Conservation (phyloP, 2,888 invertebrate genomes). For the Micoletzkya japonica region DNA sequence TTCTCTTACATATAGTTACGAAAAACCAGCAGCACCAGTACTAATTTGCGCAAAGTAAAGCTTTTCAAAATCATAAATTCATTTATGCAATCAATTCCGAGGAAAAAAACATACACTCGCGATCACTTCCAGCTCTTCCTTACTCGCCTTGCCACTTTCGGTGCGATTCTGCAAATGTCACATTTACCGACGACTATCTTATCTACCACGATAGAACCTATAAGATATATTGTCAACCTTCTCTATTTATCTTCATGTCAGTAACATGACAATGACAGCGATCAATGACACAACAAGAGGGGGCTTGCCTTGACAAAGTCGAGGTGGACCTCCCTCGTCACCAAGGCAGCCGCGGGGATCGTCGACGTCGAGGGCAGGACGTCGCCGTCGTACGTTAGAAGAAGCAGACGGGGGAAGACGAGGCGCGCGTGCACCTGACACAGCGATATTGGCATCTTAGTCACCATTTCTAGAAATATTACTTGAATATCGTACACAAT, state of each 20-base stretch:
- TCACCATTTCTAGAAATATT: too few species aligned
- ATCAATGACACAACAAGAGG: neutral
- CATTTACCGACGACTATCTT: too few species aligned
- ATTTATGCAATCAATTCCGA: too few species aligned
- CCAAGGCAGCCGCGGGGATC: neutral
- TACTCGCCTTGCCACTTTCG: neutral
- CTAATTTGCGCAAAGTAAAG: too few species aligned
- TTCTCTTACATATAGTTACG: too few species aligned
- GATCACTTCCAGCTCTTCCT: conserved; percentile 13
- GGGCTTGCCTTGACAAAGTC: neutral
- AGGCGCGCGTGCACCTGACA: conserved; percentile 10
- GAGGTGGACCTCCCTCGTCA: neutral
- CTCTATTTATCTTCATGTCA: neutral
- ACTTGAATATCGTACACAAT: too few species aligned
- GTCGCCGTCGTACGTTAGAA: conserved; percentile 16
- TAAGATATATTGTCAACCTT: neutral
- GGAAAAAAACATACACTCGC: neutral
- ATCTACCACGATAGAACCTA: neutral
- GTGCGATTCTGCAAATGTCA: neutral
- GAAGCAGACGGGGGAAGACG: conserved; percentile 18
- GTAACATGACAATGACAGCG: neutral
- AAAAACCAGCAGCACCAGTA: too few species aligned
- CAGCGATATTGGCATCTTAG: too few species aligned
- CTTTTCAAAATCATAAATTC: too few species aligned
- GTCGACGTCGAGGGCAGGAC: neutral